These are phyloP conservation scores for Clarias macrocephalus DNA, from an alignment of 2,113 vertebrate genomes.

Conservation along the genomic window DNA sequence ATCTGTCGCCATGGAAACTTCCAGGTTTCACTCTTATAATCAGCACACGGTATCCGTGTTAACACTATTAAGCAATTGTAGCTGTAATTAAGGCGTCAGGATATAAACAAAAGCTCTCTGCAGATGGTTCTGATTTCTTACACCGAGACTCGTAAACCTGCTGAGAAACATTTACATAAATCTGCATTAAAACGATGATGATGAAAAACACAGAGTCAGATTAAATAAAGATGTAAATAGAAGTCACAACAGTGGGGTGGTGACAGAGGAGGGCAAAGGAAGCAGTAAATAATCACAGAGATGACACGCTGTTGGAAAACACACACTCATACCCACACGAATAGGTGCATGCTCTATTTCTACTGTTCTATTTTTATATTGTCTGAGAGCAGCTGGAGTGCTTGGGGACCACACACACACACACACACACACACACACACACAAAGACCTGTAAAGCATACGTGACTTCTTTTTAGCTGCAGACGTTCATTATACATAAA, in stretches of 20 bases:
- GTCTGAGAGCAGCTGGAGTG: not conserved
- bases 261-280: not conserved
- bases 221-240: not conserved
- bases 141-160: not conserved
- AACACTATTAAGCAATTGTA: not conserved
- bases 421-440: not conserved
- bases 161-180: not conserved
- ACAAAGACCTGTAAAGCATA: not conserved
- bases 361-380: conserved; percentile 4
- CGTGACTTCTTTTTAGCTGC: not conserved
- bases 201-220: not conserved
- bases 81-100: conserved; percentile 3
- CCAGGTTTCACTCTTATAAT: not conserved
- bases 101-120: not conserved
- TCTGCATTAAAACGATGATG: not conserved
- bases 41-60: not conserved
- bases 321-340: not conserved
- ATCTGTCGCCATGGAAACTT: not conserved
- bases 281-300: not conserved
- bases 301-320: not conserved
- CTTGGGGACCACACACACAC: not conserved
- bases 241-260: not conserved
- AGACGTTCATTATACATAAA: not conserved
- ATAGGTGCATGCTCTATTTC: not conserved
- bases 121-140: not conserved